A percentile compares a stretch with the other conserved stretches of the same genome.
These are phyloP conservation scores for Eupithecia subfuscata DNA, from an alignment of 2,888 invertebrate genomes.

Conservation along the genomic window DNA sequence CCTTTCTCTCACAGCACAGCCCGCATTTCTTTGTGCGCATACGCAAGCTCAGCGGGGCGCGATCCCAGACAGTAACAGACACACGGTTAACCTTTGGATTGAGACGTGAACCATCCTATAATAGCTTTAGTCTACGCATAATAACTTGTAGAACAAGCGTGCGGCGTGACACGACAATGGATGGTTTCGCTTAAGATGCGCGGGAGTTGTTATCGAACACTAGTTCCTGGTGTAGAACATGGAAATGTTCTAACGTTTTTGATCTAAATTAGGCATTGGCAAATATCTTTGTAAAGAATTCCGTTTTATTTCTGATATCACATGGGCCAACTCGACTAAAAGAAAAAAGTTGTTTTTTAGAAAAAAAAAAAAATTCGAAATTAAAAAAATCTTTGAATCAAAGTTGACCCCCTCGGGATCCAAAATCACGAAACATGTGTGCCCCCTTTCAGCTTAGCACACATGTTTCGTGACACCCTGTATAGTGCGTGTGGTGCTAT, in stretches of 20 bases:
- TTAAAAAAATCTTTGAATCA: too few relatives aligned
- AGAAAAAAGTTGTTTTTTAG: too few relatives aligned
- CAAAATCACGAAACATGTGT: too few relatives aligned
- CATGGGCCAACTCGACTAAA: too few relatives aligned
- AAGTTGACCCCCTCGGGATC: too few relatives aligned
- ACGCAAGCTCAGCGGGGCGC: constrained; percentile 78
- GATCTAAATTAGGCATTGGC: background rate
- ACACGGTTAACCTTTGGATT: constrained; percentile 82
- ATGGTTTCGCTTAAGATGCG: constrained; percentile 28
- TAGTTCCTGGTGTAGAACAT: constrained; percentile 1
- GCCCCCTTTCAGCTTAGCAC: too few relatives aligned
- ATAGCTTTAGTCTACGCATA: constrained; percentile 66
- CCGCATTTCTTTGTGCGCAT: constrained; percentile 54
- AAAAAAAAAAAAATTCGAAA: too few relatives aligned
- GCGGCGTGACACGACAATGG: constrained; percentile 40
- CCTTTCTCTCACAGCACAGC: constrained; percentile 33
- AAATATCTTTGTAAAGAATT: background rate
- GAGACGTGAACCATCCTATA: constrained; percentile 81
- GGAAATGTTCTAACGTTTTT: background rate
- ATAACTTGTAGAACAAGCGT: constrained; percentile 50
- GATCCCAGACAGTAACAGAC: constrained; percentile 81
- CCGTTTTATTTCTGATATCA: background rate
- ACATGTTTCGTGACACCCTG: too few relatives aligned
- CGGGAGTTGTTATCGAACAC: constrained; percentile 6
- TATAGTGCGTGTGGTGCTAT: too few relatives aligned